Conservation (phyloP, 2,888 invertebrate genomes). For the Blastobasis lacticolella region DNA sequence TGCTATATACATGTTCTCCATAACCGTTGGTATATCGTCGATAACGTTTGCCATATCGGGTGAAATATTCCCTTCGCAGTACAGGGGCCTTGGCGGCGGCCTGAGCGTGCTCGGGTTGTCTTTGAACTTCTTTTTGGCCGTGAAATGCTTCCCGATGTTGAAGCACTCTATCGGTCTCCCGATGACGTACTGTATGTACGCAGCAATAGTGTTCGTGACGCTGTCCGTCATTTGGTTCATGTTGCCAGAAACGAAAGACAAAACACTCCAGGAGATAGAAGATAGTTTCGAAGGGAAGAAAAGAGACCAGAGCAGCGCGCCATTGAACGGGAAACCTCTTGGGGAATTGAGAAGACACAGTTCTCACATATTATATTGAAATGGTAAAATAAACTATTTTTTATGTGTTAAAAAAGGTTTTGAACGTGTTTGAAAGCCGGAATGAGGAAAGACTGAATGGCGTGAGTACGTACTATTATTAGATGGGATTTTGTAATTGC, state of each 20-base stretch:
- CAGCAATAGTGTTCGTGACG: conserved; percentile 64
- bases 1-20: conserved; percentile 71
- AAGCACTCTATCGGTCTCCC: conserved; percentile 64
- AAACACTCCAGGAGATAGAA: conserved; percentile 79
- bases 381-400: neutral
- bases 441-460: no score
- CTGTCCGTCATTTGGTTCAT: conserved; percentile 71
- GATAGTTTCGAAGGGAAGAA: conserved; percentile 57
- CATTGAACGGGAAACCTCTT: conserved; percentile 33
- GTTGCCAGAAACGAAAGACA: conserved; percentile 80
- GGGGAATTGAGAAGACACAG: conserved; percentile 44
- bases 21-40: conserved; percentile 76
- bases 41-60: conserved; percentile 83
- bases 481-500: no score
- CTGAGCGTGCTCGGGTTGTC: conserved; percentile 76
- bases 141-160: conserved; percentile 78
- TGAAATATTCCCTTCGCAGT: conserved; percentile 78
- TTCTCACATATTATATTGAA: conserved; percentile 53
- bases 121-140: conserved; percentile 77
- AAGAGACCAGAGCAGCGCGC: conserved; percentile 34
- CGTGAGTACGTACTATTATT: no score
- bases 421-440: no score
- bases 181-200: conserved; percentile 76
- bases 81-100: conserved; percentile 78
- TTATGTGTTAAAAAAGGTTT: neutral